Evolutionary conservation across 2,888 invertebrate genomes (phyloP).

Genomic region (Lydus trimaculatus): DNA sequence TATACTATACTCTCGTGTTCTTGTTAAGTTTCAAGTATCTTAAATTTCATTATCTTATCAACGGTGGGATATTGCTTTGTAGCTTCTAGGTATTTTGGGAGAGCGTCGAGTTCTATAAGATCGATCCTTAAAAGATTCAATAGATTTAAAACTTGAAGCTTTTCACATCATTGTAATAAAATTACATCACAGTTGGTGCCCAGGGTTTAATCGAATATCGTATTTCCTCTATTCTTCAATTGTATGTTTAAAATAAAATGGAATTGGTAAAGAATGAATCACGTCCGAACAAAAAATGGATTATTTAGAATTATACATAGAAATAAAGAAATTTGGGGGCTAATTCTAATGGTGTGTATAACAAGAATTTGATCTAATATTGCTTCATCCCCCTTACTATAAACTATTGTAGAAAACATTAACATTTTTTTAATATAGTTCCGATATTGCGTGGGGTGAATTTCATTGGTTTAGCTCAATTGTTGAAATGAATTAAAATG

Average conservation of each 20-base stretch:
- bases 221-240: background rate
- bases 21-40: background rate
- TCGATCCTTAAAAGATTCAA: background rate
- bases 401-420: background rate
- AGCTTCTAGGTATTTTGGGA: background rate
- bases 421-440: conserved; percentile 9
- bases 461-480: background rate
- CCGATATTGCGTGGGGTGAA: conserved; percentile 1
- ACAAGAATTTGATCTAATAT: conserved; percentile 11
- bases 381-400: background rate
- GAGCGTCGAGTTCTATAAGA: background rate
- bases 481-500: background rate
- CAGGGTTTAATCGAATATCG: background rate
- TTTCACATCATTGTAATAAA: background rate
- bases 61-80: conserved; percentile 1
- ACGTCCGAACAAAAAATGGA: background rate
- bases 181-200: background rate
- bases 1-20: no score
- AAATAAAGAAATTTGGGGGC: background rate
- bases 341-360: conserved; percentile 8
- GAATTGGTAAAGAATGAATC: background rate
- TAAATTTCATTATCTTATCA: conserved; percentile 7
- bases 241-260: background rate
- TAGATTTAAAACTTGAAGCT: conserved; percentile 1
- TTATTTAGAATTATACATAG: background rate